Conservation (phyloP, 2,113 vertebrate species). For the Mungos mungo region DNA sequence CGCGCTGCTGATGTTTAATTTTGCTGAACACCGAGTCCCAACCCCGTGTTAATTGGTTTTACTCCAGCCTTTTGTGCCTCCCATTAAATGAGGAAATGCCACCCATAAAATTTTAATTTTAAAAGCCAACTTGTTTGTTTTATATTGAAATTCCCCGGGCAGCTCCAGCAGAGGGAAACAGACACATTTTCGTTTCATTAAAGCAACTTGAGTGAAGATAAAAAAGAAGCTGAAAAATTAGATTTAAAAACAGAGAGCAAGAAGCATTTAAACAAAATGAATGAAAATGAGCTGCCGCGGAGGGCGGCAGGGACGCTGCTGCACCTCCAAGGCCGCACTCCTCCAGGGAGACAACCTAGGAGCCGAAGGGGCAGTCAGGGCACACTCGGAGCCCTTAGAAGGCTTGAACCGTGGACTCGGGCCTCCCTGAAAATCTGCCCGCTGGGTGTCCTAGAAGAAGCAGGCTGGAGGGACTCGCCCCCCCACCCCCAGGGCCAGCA, state of each 20-base stretch:
- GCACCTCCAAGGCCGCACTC: background rate
- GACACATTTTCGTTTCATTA: constrained; percentile 85
- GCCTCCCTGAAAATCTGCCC: background rate
- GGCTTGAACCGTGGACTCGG: background rate
- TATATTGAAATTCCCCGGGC: constrained; percentile 84
- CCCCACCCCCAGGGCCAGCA: background rate
- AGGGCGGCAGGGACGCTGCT: rapidly evolving
- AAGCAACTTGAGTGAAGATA: constrained; percentile 86
- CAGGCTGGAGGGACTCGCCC: background rate
- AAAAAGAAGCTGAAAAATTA: constrained; percentile 81
- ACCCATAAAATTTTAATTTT: constrained; percentile 86
- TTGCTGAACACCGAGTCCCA: constrained; percentile 80
- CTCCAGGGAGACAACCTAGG: rapidly evolving
- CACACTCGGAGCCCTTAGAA: background rate
- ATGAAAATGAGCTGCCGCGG: constrained; percentile 52
- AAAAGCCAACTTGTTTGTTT: constrained; percentile 88
- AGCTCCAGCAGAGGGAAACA: constrained; percentile 80
- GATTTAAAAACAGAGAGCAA: constrained; percentile 84
- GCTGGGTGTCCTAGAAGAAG: background rate
- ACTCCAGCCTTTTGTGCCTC: constrained; percentile 83
- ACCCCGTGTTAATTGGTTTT: constrained; percentile 86
- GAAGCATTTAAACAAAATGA: constrained; percentile 71
- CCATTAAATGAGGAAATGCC: constrained; percentile 85
- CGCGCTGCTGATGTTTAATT: constrained; percentile 83
- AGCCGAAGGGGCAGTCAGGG: rapidly evolving